A percentile compares a stretch with the other conserved stretches of the same genome.
Evolutionary conservation across 2,888 invertebrate species (phyloP).

Genomic region (Priocnemis perturbator): DNA sequence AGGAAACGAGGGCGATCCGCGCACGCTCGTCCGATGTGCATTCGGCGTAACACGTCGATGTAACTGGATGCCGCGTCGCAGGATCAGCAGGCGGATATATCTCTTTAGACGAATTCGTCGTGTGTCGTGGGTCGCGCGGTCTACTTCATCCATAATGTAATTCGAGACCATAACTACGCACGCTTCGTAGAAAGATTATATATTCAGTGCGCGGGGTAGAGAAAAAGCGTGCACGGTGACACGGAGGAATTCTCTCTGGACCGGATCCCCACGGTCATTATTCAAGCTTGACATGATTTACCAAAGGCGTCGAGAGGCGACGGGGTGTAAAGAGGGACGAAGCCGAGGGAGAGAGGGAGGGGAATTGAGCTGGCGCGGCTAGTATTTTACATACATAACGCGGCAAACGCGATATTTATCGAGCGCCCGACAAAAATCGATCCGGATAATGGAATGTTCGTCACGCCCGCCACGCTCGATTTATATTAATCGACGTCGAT

Average conservation of each 20-base stretch:
- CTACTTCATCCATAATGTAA: conserved; percentile 56
- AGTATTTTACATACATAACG: no score
- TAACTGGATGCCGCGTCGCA: neutral
- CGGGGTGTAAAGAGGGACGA: conserved; percentile 2
- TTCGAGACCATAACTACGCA: conserved; percentile 56
- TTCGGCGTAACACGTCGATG: no score
- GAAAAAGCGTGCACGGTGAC: conserved; percentile 21
- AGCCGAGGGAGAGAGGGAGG: neutral
- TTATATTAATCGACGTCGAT: no score
- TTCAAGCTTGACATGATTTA: conserved; percentile 50
- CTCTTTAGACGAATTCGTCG: conserved; percentile 48
- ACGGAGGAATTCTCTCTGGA: conserved; percentile 28
- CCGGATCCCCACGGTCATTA: conserved; percentile 35
- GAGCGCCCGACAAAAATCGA: no score
- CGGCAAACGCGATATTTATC: no score
- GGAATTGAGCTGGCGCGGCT: no score
- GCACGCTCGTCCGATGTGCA: no score
- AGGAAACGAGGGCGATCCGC: neutral
- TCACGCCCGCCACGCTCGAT: no score
- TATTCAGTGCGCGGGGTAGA: conserved; percentile 10
- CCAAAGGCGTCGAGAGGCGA: conserved; percentile 34
- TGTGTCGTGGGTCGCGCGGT: conserved; percentile 45
- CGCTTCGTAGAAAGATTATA: conserved; percentile 45
- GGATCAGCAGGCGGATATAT: conserved; percentile 43
- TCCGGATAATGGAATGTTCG: no score